Conservation (phyloP, 2,113 vertebrate genomes). For the Neogale vison region DNA sequence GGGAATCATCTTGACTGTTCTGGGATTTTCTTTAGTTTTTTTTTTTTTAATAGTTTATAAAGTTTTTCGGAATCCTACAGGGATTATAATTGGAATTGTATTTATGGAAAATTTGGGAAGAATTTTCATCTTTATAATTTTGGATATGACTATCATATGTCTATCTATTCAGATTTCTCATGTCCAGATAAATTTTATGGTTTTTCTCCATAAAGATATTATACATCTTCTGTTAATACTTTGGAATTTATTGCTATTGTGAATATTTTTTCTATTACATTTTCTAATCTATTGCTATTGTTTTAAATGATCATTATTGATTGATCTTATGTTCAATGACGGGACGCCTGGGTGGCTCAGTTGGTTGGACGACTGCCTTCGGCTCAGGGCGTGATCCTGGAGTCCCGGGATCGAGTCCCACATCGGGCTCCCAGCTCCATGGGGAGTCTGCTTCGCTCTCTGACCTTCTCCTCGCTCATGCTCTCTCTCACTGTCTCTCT, state of each 20-base stretch:
- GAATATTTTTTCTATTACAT: background rate
- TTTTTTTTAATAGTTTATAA: background rate
- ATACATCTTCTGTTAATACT: background rate
- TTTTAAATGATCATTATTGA: background rate
- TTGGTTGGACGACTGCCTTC: no score
- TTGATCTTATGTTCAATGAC: background rate
- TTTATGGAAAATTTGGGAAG: background rate
- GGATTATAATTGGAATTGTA: background rate
- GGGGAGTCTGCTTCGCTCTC: no score
- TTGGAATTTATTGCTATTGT: background rate
- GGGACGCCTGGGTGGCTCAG: no score
- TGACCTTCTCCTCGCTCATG: no score
- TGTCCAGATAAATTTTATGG: background rate
- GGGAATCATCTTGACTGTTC: background rate
- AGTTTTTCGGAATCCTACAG: background rate
- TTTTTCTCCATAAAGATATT: slow-evolving; percentile 5
- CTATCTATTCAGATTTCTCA: background rate
- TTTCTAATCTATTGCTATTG: background rate
- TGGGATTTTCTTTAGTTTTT: background rate
- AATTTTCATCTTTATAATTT: background rate
- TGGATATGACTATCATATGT: background rate
- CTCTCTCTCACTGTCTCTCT: no score
- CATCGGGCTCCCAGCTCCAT: no score
- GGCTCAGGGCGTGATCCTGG: no score
- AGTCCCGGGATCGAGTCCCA: no score